Evolutionary conservation across 1,140 invertebrate genomes (phyloP), one percentile per base, ranked within the genome.

Genomic region (Cotesia glomerata): DNA sequence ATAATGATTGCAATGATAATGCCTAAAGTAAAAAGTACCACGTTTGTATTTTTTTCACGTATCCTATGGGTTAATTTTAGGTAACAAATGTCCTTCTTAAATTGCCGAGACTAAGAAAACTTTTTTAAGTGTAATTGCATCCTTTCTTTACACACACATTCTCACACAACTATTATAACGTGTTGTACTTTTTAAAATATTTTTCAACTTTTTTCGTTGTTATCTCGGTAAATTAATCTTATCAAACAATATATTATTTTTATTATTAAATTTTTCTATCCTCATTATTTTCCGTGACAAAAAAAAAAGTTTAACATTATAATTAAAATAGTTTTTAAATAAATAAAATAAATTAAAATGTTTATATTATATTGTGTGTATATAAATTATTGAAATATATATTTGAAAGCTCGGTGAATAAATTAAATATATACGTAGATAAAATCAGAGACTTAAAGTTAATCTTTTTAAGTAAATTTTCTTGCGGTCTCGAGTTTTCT

Each of bases 31-130:
- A 54, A 54, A 54, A 54, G 9, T 54, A n/a, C 11, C 52, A 54
- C 52, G 52, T 54, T 54, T 54, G 52, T 54, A 54, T 54, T 54
- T 54, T 54, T 14, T n/a, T 2, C 52, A 54, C 52, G 52, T 54
- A 54, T 54, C n/a, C 52, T 54, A 14, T 54, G 52, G 52, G 52
- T 54, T 54, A 54, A 54, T 54, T 54, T 54, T 54, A 16, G 52
- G 52, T 54, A 54, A 54, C 52, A 54, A 54, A 54, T 54, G 52
- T 54, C 52, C 52, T 54, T 54, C 52, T 54, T 54, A 54, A 54
- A 54, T 54, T 54, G 52, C 52, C 52, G 52, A 54, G 52, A 16
- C 52, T 54, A 54, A 54, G 52, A n/a, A 54, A 54, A 54, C 52
- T 54, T 54, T 54, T n/a, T 54, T 54, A 54, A 54, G 52, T 54